phyloP scores from a whole-genome alignment of 2,888 invertebrate species.

The Diarsia mendica region DNA sequence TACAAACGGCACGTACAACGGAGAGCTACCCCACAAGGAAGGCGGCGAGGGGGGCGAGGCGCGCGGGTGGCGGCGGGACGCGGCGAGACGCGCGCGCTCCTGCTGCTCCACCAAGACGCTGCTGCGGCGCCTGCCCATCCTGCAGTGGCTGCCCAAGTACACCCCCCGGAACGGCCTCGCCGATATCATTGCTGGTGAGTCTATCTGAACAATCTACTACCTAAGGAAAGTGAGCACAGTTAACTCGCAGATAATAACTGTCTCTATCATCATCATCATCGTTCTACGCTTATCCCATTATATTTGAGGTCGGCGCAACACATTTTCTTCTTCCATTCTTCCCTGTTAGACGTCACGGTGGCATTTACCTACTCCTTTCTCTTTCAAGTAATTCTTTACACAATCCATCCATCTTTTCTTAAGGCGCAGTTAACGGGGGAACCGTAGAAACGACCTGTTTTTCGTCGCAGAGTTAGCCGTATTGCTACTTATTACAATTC shows the following conservation, averaged over 20 bases:
- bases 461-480: no score
- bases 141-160: constrained; percentile 93
- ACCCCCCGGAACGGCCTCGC: constrained; percentile 91
- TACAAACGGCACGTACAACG: constrained; percentile 74
- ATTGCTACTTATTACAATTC: no score
- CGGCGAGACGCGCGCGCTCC: constrained; percentile 85
- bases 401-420: no score
- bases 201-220: neutral
- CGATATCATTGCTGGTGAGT: constrained; percentile 94
- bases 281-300: no score
- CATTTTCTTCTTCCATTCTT: no score
- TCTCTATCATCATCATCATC: neutral
- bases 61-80: constrained; percentile 75
- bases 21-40: constrained; percentile 72
- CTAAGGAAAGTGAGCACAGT: neutral
- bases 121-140: constrained; percentile 91
- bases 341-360: no score
- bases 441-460: no score
- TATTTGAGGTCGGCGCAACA: no score
- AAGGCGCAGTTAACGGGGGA: no score
- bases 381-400: no score
- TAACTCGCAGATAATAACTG: neutral
- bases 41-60: constrained; percentile 36
- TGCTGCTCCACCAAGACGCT: constrained; percentile 91
- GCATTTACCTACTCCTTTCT: no score